Evolutionary conservation across 2,888 invertebrate genomes (phyloP), one percentile per base, ranked within the genome.

Genomic region (Pterostichus madidus): DNA sequence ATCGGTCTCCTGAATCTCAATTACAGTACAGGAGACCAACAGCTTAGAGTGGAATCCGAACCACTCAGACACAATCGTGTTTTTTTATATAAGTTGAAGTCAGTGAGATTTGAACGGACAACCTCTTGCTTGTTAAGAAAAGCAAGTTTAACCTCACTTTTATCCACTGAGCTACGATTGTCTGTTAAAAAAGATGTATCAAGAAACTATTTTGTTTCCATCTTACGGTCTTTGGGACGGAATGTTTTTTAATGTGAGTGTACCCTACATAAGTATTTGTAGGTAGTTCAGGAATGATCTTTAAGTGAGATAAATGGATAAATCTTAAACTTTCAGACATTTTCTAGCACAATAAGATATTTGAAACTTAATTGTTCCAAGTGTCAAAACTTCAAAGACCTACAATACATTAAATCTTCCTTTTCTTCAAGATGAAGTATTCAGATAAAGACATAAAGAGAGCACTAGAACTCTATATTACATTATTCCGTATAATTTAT

Each of bases 291-390:
- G 32, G 35, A 64, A 64, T 32, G 64, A 64, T 64, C 32, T 35
- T 13, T 64, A 64, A 64, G 64, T 64, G 68, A 71, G 68, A 71
- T 71, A 71, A 71, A 71, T 71, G 68, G 44, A 35, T n/a, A n/a
- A 15, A 17, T 44, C 68, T 44, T 71, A 24, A 44, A 11, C 10
- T 71, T 71, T 44, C 31, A 71, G 68, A 46, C 44, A 8, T 71
- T 71, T 71, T 13, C 35, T 6, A 71, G 39, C 68, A 71, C 68
- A 71, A 71, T 71, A 46, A 71, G 68, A 71, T 44, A 71, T 71
- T 44, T 71, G 68, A 71, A 71, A 44, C 68, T 71, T 71, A 44
- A 71, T 71, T 71, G 68, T 71, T 71, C 68, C 2, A 15, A 17
- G 44, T 71, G 68, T 71, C 68, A 71, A 44, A 71, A 71, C 24